Percentiles rank a stretch among this genome's conserved stretches.
Conservation (phyloP, 1,140 invertebrate species). For the Euura lappo region DNA sequence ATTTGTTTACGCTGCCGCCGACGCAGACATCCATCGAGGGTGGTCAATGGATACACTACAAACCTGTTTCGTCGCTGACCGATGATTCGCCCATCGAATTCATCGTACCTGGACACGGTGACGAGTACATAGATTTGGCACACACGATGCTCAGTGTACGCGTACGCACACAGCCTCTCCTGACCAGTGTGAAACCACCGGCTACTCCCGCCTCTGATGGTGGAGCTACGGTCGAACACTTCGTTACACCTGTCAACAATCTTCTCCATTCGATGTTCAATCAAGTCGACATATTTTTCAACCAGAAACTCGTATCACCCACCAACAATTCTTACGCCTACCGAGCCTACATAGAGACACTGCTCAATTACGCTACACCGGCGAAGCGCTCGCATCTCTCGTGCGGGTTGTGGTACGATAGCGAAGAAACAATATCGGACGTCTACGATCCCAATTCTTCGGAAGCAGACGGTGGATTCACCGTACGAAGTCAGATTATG, state of each 20-base stretch:
- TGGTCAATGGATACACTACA: conserved; percentile 34
- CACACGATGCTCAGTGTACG: neutral
- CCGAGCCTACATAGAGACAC: conserved; percentile 11
- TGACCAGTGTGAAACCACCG: no score
- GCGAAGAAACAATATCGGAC: conserved; percentile 8
- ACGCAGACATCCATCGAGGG: conserved; percentile 53
- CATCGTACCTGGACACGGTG: conserved; percentile 10
- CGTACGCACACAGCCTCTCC: neutral
- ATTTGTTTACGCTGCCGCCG: conserved; percentile 53
- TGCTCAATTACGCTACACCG: conserved; percentile 19
- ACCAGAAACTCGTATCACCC: conserved; percentile 23
- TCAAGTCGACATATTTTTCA: conserved; percentile 14
- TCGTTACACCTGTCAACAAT: conserved; percentile 20
- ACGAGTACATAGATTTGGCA: conserved; percentile 12
- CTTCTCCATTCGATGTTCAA: conserved; percentile 21
- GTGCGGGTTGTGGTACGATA: conserved; percentile 8
- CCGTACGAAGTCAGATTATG: neutral
- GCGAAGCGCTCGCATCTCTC: conserved; percentile 20
- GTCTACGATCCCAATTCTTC: neutral
- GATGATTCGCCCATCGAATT: neutral
- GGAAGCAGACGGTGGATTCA: neutral
- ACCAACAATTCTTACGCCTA: conserved; percentile 23
- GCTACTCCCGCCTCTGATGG: no score
- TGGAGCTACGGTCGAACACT: neutral
- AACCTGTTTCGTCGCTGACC: neutral